phyloP scores from a whole-genome alignment of 1,140 invertebrate species.

The Drosophila watanabei region DNA sequence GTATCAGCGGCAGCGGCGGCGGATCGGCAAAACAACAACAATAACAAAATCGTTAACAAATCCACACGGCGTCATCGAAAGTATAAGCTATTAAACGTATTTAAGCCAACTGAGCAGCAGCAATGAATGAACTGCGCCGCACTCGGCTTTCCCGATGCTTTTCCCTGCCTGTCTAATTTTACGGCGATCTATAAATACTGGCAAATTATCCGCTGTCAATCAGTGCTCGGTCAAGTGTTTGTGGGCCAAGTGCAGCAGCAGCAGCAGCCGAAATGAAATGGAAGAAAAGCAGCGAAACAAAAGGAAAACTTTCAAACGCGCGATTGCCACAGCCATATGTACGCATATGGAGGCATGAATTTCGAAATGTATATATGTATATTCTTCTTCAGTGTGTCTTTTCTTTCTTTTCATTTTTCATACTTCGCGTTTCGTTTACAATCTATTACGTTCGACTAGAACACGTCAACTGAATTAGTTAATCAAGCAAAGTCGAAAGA shows the following conservation, averaged over 20 bases:
- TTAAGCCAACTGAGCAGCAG: slow-evolving; percentile 59
- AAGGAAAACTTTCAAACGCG: slow-evolving; percentile 24
- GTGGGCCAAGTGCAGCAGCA: slow-evolving; percentile 42
- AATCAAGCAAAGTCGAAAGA: slow-evolving; percentile 77
- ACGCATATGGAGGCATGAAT: slow-evolving; percentile 7
- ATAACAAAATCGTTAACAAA: slow-evolving; percentile 45
- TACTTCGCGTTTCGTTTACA: slow-evolving; percentile 44
- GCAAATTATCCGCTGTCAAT: slow-evolving; percentile 48
- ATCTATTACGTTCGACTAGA: slow-evolving; percentile 81
- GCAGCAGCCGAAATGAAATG: background rate
- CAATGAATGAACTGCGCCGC: slow-evolving; percentile 63
- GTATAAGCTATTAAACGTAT: slow-evolving; percentile 59
- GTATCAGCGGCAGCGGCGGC: slow-evolving; percentile 17
- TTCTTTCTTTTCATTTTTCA: background rate
- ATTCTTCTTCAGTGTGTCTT: background rate
- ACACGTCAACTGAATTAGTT: slow-evolving; percentile 85
- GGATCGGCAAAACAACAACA: slow-evolving; percentile 40
- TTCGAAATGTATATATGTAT: background rate
- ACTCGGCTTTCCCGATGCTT: background rate
- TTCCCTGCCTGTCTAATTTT: background rate
- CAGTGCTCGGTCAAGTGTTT: slow-evolving; percentile 35
- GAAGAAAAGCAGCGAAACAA: background rate
- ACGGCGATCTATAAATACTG: slow-evolving; percentile 43
- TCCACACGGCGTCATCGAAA: slow-evolving; percentile 21
- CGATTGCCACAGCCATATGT: slow-evolving; percentile 26